Evolutionary conservation across 2,797 vertebrate genomes (phyloP).

Genomic region (Sebastes iracundus): DNA sequence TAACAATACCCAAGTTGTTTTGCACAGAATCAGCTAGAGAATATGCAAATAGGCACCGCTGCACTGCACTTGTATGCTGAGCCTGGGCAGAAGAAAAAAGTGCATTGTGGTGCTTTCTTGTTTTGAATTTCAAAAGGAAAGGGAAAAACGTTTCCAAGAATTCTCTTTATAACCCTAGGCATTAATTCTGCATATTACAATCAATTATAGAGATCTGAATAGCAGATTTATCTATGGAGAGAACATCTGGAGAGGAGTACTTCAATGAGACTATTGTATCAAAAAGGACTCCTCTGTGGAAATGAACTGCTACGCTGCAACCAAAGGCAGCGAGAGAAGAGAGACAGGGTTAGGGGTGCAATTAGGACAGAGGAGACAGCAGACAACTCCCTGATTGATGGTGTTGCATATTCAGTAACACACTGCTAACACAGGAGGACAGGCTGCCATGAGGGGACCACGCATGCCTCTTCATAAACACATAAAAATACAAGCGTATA

Average conservation of each 20-base stretch:
- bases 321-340: conserved; percentile 54
- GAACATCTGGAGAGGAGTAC: conserved; percentile 82
- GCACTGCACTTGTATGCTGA: conserved; percentile 59
- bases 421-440: conserved; percentile 31
- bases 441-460: conserved; percentile 6
- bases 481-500: conserved; percentile 27
- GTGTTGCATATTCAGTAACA: conserved; percentile 61
- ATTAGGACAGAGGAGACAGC: conserved; percentile 68
- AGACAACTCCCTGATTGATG: conserved; percentile 65
- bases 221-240: conserved; percentile 79
- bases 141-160: conserved; percentile 70
- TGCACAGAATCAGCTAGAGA: conserved; percentile 68
- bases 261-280: conserved; percentile 83
- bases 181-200: conserved; percentile 84
- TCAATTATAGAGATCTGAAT: conserved; percentile 86
- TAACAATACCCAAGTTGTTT: conserved; percentile 80
- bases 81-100: conserved; percentile 62
- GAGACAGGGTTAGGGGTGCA: conserved; percentile 68
- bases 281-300: conserved; percentile 71
- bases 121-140: conserved; percentile 84
- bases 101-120: conserved; percentile 72
- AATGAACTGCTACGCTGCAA: conserved; percentile 60
- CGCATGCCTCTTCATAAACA: conserved; percentile 24
- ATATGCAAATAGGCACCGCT: conserved; percentile 72
- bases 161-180: conserved; percentile 80